Conservation (phyloP, 2,888 invertebrate species). For the Conomelus anceps region DNA sequence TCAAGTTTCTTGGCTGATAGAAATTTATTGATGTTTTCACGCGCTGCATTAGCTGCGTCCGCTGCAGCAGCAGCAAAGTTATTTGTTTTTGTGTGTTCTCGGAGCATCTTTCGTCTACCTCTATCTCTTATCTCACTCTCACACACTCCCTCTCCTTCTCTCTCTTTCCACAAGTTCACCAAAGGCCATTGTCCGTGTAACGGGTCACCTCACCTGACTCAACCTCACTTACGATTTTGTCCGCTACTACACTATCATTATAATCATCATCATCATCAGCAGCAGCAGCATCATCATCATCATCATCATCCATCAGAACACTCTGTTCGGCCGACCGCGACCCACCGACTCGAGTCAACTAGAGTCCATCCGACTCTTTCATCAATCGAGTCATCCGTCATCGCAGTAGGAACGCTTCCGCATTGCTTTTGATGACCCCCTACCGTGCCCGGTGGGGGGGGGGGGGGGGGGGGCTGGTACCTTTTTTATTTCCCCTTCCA, state of each 20-base stretch:
- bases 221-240: conserved; percentile 2
- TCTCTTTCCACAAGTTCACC: too few relatives aligned
- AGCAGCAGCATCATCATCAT: not conserved
- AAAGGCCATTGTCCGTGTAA: conserved; percentile 4
- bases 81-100: not conserved
- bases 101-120: not conserved
- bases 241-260: not conserved
- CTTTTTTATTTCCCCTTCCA: not conserved
- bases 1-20: too few relatives aligned
- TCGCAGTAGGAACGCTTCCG: not conserved
- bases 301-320: not conserved
- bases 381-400: not conserved
- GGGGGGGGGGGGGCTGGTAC: not conserved
- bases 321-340: not conserved
- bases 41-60: too few relatives aligned
- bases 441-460: not conserved
- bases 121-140: not conserved
- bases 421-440: not conserved
- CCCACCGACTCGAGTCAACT: not conserved
- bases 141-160: not conserved
- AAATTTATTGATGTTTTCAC: too few relatives aligned
- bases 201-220: not conserved
- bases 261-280: not conserved
- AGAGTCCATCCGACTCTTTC: not conserved
- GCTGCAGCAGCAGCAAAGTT: too few relatives aligned